Evolutionary conservation across 2,113 vertebrate species (phyloP), one percentile per base, ranked within the genome.

Genomic region (Murina feae): DNA sequence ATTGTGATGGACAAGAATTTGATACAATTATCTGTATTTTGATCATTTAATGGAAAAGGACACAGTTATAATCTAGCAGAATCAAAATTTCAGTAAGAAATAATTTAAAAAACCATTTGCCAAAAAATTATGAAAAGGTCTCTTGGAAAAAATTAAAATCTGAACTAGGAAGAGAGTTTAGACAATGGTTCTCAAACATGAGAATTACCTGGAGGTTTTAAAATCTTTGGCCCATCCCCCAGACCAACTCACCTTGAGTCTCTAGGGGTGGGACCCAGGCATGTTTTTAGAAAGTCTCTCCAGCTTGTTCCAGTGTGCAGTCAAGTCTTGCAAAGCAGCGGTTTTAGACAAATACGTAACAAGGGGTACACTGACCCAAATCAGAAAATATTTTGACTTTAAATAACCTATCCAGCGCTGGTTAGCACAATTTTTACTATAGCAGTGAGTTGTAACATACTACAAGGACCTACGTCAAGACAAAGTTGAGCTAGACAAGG

Each of bases 101-200:
- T 81, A 53, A 23, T 53, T 35, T 9, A 9, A 65, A 89, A 89
- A 92, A 32, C 84, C 5, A 53, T 74, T 86, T 76, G 39, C 47
- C 63, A 11, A 49, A 32, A 44, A 83, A 65, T 32, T 72, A 17
- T 80, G 44, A 39, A 85, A 90, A 75, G 21, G 1, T 21, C 16
- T 89, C 16, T 44, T 86, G 21, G 20, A 74, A 96, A 96, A 90
- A 94, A 83, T 53, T 35, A 86, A 89, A 16, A 66, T 72, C 60
- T 53, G 35, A 86, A 69, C 44, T 79, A 78, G 32, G 35, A 87
- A 49, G 53, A n/a, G 7, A 37, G 28, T 51, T 72, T 44, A 88
- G 51, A 42, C 1, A 9, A 32, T 32, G 21, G 14, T 87, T 91
- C n/a, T 81, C 60, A 69, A 90, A 81, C 6, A 35, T 39, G 81